phyloP scores from a whole-genome alignment of 2,888 invertebrate species.

The Callyntrura sp. region DNA sequence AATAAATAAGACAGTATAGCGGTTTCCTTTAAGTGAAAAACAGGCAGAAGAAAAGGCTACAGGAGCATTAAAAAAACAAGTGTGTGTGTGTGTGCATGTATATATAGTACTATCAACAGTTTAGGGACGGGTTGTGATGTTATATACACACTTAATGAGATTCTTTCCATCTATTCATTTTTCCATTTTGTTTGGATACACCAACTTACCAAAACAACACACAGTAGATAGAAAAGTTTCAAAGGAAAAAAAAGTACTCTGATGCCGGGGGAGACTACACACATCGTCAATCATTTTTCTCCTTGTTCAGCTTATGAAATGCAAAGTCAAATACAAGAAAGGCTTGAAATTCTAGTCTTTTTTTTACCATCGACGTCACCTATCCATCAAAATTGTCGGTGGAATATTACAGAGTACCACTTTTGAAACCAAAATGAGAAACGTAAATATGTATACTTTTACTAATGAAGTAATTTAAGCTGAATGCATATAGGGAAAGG shows the following conservation, averaged over 20 bases:
- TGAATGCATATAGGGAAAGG: background rate
- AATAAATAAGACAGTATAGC: too few species aligned
- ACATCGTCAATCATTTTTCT: background rate
- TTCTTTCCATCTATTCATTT: too few species aligned
- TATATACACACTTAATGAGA: background rate
- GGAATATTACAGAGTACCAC: background rate
- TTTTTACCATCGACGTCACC: background rate
- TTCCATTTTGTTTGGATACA: too few species aligned
- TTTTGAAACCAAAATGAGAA: background rate
- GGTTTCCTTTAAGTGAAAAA: background rate
- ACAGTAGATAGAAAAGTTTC: background rate
- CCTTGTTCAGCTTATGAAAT: background rate
- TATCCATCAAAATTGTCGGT: slow-evolving; percentile 4
- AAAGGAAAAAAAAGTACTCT: background rate
- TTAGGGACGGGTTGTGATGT: too few species aligned
- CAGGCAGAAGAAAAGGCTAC: background rate
- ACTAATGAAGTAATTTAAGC: slow-evolving; percentile 20
- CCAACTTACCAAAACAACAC: too few species aligned
- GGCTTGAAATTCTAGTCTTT: background rate
- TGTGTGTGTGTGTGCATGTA: too few species aligned
- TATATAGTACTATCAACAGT: too few species aligned
- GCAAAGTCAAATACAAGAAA: background rate
- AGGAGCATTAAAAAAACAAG: too few species aligned
- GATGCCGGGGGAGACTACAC: background rate
- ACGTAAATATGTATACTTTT: background rate